Base-by-base conservation (phyloP, 2,888 invertebrate genomes). In the Leuctra nigra region DNA sequence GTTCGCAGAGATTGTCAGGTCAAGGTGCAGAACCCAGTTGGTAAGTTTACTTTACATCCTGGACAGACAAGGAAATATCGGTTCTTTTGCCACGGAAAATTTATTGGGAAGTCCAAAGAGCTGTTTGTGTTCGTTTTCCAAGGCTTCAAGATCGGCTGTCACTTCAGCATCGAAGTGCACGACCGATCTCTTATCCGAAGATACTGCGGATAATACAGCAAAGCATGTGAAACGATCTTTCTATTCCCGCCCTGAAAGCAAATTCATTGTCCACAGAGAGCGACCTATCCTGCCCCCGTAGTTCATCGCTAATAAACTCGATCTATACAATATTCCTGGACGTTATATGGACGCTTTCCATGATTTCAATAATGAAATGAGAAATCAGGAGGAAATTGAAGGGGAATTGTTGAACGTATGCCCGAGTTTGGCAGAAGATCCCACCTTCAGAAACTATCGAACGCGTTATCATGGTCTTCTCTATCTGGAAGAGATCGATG, bases 401-500 rank as follows among this genome's bases (percentile, higher is more conserved):
- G 61, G 68, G 0, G 69, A 70, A 50, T 65, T 83, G 35, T 73
- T 75, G 63, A 65, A 67, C 0, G 65, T 71, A 33, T 75, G 82
- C 63, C 81, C 83, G 6, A 77, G 72, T 62, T 67, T 87, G 4
- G 65, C 67, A 59, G 73, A 74, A 52, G 70, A 70, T 64, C 67
- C 87, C 4, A 73, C 72, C 53, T 73, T 77, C 2, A 63, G 70
- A 6, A 84, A 81, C 63, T 92, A 91, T 65, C 75, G 74, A 59
- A 77, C 82, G 52, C 81, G 79, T 64, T 91, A 91, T 72, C 83
- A 87, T 64, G 74, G 79, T 3, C 74, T 93, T 47, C 66, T 94
- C 1, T 83, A 84, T 69, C 74, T 95, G 62, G 93, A 94, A 71
- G 93, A 95, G 74, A 82, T 93, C 55, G 81, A 84, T 64, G 73